Evolutionary conservation across 2,113 vertebrate species (phyloP).

Genomic region (Calypte anna): DNA sequence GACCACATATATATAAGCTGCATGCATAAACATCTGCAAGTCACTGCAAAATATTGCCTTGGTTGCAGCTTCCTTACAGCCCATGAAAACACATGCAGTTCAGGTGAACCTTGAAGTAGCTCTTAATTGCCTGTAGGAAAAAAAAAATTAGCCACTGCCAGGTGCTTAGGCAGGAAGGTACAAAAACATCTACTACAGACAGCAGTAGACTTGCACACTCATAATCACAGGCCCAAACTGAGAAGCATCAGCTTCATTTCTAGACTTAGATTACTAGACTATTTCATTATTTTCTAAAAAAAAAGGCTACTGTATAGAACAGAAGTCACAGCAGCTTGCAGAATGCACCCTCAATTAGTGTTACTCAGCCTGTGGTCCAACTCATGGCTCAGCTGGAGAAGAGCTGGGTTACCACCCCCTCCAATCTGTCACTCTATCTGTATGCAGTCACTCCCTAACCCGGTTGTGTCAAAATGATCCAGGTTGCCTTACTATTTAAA

Average conservation of each 20-base stretch:
- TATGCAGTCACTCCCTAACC: not conserved
- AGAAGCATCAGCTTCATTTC: not conserved
- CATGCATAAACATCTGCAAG: not conserved
- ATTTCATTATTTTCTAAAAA: not conserved
- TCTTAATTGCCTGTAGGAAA: not conserved
- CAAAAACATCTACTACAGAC: not conserved
- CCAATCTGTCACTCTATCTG: not conserved
- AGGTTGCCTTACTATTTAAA: conserved; percentile 69
- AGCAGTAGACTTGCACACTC: not conserved
- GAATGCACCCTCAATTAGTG: not conserved
- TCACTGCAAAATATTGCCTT: not conserved
- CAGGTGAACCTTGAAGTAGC: not conserved
- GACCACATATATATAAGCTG: not conserved
- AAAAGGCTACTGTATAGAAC: not conserved
- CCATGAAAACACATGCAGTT: not conserved
- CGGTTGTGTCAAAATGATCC: conserved; percentile 64
- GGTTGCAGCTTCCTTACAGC: not conserved
- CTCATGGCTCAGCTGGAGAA: not conserved
- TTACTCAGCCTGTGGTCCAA: not conserved
- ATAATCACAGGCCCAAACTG: not conserved
- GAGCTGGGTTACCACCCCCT: not conserved
- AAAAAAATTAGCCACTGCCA: not conserved
- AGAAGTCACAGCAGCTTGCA: not conserved
- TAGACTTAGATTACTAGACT: not conserved
- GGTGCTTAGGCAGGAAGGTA: not conserved